phyloP scores from a whole-genome alignment of 2,797 vertebrate genomes.

The Premnoplex brunnescens region DNA sequence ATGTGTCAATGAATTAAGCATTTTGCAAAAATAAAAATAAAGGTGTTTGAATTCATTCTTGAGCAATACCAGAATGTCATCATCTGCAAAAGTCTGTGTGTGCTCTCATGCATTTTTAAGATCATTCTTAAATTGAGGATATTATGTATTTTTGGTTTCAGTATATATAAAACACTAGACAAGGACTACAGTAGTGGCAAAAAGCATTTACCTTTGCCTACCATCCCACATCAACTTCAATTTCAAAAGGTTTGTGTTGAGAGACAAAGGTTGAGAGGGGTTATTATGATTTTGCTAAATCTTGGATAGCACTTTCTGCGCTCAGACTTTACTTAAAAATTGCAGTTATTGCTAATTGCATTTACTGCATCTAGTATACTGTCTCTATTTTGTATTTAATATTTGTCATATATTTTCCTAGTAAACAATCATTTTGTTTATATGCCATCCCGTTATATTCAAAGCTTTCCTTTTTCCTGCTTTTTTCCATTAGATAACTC shows the following conservation, averaged over 20 bases:
- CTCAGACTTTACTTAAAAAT: neutral
- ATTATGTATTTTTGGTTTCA: neutral
- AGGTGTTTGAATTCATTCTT: neutral
- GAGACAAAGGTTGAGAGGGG: neutral
- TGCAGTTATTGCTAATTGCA: neutral
- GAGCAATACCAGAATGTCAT: neutral
- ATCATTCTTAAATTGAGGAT: neutral
- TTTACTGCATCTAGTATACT: neutral
- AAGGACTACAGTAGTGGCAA: neutral
- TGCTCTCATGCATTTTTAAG: neutral
- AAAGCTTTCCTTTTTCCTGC: neutral
- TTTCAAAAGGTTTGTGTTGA: neutral
- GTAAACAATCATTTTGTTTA: neutral
- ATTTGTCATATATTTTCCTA: neutral
- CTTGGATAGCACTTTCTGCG: neutral
- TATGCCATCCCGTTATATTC: neutral
- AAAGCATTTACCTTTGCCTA: neutral
- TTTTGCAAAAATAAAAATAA: neutral
- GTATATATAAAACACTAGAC: neutral
- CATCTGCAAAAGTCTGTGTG: neutral
- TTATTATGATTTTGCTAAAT: neutral
- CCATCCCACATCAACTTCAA: neutral
- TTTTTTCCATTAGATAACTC: slow-evolving; percentile 75
- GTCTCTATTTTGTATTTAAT: neutral
- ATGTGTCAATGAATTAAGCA: neutral